These are phyloP conservation scores for Lagopus muta DNA, from an alignment of 2,113 vertebrate species.

Conservation along the genomic window DNA sequence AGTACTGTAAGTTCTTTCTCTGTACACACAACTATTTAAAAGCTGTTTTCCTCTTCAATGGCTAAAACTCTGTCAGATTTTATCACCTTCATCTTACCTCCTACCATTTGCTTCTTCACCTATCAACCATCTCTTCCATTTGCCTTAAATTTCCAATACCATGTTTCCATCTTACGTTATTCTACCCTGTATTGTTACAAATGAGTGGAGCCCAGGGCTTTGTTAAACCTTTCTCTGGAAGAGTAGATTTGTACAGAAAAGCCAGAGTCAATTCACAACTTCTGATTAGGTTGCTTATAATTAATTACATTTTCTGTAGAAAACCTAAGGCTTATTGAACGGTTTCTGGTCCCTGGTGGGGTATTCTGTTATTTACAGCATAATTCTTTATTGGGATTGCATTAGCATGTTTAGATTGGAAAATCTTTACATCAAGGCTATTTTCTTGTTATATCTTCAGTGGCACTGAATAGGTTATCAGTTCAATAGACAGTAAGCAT, in stretches of 20 bases:
- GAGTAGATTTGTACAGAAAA: not conserved
- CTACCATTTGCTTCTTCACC: not conserved
- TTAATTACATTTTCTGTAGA: not conserved
- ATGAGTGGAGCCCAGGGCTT: not conserved
- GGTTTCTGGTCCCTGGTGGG: not conserved
- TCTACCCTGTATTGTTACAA: not conserved
- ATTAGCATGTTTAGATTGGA: not conserved
- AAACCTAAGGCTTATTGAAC: not conserved
- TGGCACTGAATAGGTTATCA: not conserved
- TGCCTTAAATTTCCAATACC: not conserved
- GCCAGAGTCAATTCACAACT: not conserved
- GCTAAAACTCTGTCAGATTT: not conserved
- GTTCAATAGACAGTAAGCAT: not conserved
- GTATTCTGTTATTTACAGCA: not conserved
- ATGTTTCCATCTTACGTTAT: not conserved
- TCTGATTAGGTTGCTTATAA: not conserved
- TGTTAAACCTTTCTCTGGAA: not conserved
- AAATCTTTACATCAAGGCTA: not conserved
- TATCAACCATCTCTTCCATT: not conserved
- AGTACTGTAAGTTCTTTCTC: not conserved
- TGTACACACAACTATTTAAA: not conserved
- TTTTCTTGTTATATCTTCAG: not conserved
- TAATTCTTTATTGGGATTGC: not conserved
- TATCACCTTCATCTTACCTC: not conserved
- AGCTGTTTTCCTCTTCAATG: not conserved